A percentile compares a stretch with the other conserved stretches of the same genome.
These are phyloP conservation scores for Folsomia manolachei DNA, from an alignment of 2,888 invertebrate genomes.

Conservation along the genomic window DNA sequence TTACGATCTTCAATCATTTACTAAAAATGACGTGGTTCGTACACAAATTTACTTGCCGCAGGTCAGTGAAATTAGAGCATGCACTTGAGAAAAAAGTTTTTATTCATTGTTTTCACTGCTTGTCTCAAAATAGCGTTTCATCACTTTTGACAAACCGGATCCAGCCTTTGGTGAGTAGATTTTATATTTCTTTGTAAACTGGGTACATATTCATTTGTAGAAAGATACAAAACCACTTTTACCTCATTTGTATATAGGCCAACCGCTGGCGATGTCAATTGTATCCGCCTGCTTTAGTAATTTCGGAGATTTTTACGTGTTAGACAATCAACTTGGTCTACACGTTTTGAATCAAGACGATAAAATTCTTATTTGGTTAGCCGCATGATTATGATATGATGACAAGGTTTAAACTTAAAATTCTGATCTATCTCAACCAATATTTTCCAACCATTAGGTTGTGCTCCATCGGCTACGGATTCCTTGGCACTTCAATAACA, in stretches of 20 bases:
- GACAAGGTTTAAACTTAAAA: too few relatives aligned
- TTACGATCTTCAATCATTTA: constrained; percentile 42
- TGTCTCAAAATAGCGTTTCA: too few relatives aligned
- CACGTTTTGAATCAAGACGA: constrained; percentile 27
- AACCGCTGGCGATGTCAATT: constrained; percentile 28
- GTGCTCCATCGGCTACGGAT: constrained; percentile 20
- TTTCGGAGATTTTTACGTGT: constrained; percentile 33
- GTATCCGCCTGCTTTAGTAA: constrained; percentile 38
- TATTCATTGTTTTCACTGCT: too few relatives aligned
- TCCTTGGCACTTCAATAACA: constrained; percentile 19
- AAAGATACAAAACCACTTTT: too few relatives aligned
- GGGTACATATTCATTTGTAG: too few relatives aligned
- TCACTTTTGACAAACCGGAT: neutral
- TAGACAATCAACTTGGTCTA: constrained; percentile 31
- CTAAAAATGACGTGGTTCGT: constrained; percentile 37
- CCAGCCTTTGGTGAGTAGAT: too few relatives aligned
- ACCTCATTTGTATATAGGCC: too few relatives aligned
- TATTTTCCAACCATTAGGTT: too few relatives aligned
- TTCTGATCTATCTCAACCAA: too few relatives aligned
- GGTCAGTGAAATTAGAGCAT: too few relatives aligned
- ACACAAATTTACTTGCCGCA: constrained; percentile 38
- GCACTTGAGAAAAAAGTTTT: constrained; percentile 16
- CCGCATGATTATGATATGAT: too few relatives aligned
- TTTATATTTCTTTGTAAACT: too few relatives aligned
- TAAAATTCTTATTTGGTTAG: constrained; percentile 14